Conservation (phyloP, 2,113 vertebrate genomes). For the Catharus bicknelli region DNA sequence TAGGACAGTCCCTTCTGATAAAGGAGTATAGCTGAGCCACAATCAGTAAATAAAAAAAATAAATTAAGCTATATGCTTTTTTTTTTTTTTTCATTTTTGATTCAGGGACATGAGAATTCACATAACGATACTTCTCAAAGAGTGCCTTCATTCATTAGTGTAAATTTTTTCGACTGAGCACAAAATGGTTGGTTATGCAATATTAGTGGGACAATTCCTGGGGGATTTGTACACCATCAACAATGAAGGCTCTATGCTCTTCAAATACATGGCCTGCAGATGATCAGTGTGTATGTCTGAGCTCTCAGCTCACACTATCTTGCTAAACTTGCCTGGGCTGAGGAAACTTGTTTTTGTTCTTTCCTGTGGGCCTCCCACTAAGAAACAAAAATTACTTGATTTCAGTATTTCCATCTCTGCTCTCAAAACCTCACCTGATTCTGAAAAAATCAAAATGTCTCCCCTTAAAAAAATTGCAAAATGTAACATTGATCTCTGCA, state of each 20-base stretch:
- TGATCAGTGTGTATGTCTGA: neutral
- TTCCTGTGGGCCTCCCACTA: conserved; percentile 7
- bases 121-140: neutral
- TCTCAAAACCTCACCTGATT: neutral
- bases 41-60: neutral
- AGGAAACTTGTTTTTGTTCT: conserved; percentile 13
- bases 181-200: neutral
- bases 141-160: neutral
- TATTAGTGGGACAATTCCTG: neutral
- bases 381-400: conserved; percentile 2
- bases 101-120: neutral
- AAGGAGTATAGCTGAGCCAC: neutral
- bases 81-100: neutral
- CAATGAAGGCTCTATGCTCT: conserved; percentile 29
- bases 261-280: conserved; percentile 6
- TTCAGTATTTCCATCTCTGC: conserved; percentile 16
- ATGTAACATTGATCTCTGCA: neutral
- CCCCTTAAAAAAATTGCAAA: neutral
- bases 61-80: neutral
- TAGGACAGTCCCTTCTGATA: neutral
- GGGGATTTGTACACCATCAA: neutral
- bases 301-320: neutral
- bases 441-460: neutral
- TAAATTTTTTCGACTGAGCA: neutral
- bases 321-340: conserved; percentile 39